Evolutionary conservation across 1,140 invertebrate genomes (phyloP).

Genomic region (Trachymyrmex septentrionalis): DNA sequence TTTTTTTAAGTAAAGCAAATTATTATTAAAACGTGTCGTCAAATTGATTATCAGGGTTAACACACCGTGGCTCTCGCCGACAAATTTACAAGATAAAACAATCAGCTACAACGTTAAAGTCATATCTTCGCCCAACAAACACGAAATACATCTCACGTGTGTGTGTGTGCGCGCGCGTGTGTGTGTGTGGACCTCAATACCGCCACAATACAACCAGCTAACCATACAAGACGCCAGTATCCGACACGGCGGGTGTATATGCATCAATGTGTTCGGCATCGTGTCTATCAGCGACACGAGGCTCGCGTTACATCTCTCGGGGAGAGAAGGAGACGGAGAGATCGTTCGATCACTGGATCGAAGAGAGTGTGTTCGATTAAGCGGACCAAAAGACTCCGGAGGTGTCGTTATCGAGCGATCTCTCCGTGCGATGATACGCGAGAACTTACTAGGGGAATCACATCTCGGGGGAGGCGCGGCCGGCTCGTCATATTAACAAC

Average conservation of each 20-base stretch:
- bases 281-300: constrained; percentile 50
- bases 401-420: constrained; percentile 50
- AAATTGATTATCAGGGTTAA: neutral
- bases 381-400: constrained; percentile 19
- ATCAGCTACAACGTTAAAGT: neutral
- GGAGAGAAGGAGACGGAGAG: constrained; percentile 9
- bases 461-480: constrained; percentile 50
- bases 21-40: neutral
- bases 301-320: constrained; percentile 43
- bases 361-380: constrained; percentile 51
- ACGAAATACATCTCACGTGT: constrained; percentile 15
- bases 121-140: neutral
- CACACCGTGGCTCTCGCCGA: neutral
- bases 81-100: neutral
- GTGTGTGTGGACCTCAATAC: neutral
- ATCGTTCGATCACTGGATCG: constrained; percentile 43
- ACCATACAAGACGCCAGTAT: constrained; percentile 31
- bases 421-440: constrained; percentile 49
- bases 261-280: constrained; percentile 63
- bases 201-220: neutral
- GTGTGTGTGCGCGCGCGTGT: no score
- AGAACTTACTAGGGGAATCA: constrained; percentile 57
- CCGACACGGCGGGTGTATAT: constrained; percentile 39
- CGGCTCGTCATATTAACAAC: constrained; percentile 68
- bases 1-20: neutral